Percentiles rank a stretch among this genome's conserved stretches.
phyloP scores from a whole-genome alignment of 2,797 vertebrate species.

The Lagodon rhomboides region DNA sequence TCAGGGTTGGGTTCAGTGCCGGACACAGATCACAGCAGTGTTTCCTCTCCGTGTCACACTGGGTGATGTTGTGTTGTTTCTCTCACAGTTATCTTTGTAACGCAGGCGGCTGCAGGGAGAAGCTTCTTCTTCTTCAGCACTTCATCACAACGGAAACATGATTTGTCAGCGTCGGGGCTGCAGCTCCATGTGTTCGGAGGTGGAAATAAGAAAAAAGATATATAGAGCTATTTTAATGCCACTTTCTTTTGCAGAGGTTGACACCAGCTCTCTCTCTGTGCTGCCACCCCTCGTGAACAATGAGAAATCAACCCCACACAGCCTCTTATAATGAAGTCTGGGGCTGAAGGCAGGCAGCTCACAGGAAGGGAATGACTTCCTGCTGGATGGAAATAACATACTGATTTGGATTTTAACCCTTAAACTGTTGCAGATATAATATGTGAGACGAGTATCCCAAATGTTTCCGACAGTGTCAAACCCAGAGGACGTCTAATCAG shows the following conservation, averaged over 20 bases:
- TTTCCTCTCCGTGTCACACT: conserved; percentile 51
- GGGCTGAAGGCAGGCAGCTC: not conserved
- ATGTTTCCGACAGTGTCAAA: too few relatives aligned
- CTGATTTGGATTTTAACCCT: not conserved
- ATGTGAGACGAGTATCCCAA: too few relatives aligned
- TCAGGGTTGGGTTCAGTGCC: conserved; percentile 34
- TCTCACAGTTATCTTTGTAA: conserved; percentile 67
- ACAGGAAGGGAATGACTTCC: not conserved
- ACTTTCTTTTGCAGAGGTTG: not conserved
- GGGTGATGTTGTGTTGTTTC: conserved; percentile 38
- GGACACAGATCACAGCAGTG: conserved; percentile 61
- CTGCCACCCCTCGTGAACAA: conserved; percentile 1
- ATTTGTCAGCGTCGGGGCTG: conserved; percentile 45
- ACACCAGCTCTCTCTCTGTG: not conserved
- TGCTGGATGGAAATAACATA: not conserved
- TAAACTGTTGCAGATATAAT: too few relatives aligned
- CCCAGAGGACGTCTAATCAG: too few relatives aligned
- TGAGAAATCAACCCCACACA: not conserved
- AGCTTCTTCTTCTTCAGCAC: conserved; percentile 26
- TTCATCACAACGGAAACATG: conserved; percentile 53
- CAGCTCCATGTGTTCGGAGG: conserved; percentile 22
- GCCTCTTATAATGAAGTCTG: not conserved
- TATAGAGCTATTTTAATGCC: not conserved
- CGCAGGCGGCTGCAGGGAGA: conserved; percentile 52
- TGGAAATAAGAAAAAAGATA: not conserved